Conservation (phyloP, 2,888 invertebrate genomes). For the Petrolisthes cinctipes region DNA sequence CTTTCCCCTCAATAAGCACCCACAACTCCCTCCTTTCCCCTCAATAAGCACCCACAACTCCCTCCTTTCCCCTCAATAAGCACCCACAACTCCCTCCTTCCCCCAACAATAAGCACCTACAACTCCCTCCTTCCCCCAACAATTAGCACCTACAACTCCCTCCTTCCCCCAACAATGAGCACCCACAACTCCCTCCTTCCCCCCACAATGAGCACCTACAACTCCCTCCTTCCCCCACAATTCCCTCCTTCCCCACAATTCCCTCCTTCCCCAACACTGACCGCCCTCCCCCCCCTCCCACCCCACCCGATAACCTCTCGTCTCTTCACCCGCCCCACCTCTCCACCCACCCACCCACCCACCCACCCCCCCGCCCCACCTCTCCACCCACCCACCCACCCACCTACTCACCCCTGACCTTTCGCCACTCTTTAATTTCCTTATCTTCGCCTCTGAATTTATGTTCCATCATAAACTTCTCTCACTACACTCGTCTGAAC, state of each 20-base stretch:
- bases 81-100: background rate
- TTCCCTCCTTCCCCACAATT: background rate
- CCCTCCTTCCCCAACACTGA: background rate
- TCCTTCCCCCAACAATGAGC: background rate
- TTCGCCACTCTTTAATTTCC: background rate
- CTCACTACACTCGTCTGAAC: background rate
- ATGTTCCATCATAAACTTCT: background rate
- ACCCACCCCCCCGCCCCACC: background rate
- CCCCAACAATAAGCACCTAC: background rate
- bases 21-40: background rate
- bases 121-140: background rate
- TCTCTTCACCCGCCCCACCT: constrained; percentile 3
- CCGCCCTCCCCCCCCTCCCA: background rate
- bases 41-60: background rate
- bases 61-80: background rate
- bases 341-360: background rate
- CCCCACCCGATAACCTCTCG: background rate
- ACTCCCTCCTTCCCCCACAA: background rate
- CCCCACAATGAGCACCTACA: background rate
- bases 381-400: background rate
- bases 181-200: background rate
- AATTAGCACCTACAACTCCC: background rate
- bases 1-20: background rate
- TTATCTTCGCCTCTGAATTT: background rate
- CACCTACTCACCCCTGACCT: background rate